Base-by-base conservation (phyloP, 2,888 invertebrate species). In the Eucera pruinosa region DNA sequence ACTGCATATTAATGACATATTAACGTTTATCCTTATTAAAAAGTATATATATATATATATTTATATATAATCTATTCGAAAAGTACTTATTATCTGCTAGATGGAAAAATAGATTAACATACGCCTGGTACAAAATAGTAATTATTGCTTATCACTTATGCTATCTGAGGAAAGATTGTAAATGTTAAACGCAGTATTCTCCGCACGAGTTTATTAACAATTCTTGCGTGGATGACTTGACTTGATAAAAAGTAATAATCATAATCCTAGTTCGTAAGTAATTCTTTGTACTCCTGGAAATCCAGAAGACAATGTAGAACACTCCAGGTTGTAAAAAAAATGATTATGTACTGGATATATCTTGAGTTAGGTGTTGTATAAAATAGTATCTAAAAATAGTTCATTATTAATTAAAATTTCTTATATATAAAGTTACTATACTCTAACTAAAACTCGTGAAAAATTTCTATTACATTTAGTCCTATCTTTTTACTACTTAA, bases 71-170 rank as follows among this genome's bases (percentile, higher is more conserved):
- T 47, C 23, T 50, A 60, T 74, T 47, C 15, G 41, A 60, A 61
- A 57, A 69, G 43, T 78, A 76, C 36, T 36, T 52, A 66, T 58
- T 70, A 68, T 57, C 36, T 75, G 48, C 68, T 81, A 60, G 23
- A 52, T 77, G 67, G 64, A 80, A 82, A 83, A 82, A 68, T 78
- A 80, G 65, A 77, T 67, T 84, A 78, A 76, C 64, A 72, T 68
- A 84, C 64, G 58, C 57, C 54, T 76, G 54, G 69, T 85, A 82
- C 45, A 84, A 84, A 84, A 84, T 84, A 82, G 52, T 30, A 67
- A 43, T 66, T 84, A 80, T 78, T 82, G 77, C 75, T 84, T 73
- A 78, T 73, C 50, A 45, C 27, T 66, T 75, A 62, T 25, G 60
- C 48, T 78, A 83, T 74, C 13, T 47, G 62, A 72, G 68, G 69